Base-by-base conservation (phyloP, 2,797 vertebrate species). In the Lacerta agilis region DNA sequence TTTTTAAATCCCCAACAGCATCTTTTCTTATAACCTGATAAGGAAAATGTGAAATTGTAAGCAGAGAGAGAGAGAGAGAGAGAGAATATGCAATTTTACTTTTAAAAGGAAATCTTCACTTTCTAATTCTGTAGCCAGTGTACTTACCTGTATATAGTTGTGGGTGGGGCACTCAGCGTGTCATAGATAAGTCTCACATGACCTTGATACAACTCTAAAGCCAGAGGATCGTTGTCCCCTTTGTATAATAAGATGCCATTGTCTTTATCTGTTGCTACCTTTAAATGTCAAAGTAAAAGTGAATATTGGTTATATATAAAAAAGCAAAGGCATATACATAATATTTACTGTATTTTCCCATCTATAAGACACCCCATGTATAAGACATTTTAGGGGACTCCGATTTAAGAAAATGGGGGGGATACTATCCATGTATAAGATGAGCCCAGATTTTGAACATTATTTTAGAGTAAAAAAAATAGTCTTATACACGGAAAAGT, bases 231-330 rank as follows among this genome's bases (percentile, higher is more conserved):
- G 0, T 98, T 98, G 95, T 99, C 98, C 2, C 98, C 98, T 93
- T 99, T 99, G 94, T 99, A 99, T 81, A 99, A 92, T 66, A 99
- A 94, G 92, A 99, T 97, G 33, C 98, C 99, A 0, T 99, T 98
- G 96, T 99, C 99, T 95, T 98, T 99, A 94, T 99, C 98, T 0
- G 98, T 99, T 84, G 98, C 98, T 92, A 99, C 98, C 98, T 99
- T 92, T 77, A 92, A 86, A 93, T 55, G 33, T 41, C 43, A 69
- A 85, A 76, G 11, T 55, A 45, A 86, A 41, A 58, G 85, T 75
- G 43, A 76, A 81, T 38, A 85, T 85, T 66, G 27, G 27, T 4
- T 43, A 77, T 27, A 81, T 25, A 41, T 13, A 41, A 69, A 3
- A 17, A 82, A 49, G 9, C 27, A 75, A 72, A 49, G 5, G 23